These are phyloP conservation scores for Drosophila prolongata DNA, from an alignment of 2,888 invertebrate species.

Conservation along the genomic window DNA sequence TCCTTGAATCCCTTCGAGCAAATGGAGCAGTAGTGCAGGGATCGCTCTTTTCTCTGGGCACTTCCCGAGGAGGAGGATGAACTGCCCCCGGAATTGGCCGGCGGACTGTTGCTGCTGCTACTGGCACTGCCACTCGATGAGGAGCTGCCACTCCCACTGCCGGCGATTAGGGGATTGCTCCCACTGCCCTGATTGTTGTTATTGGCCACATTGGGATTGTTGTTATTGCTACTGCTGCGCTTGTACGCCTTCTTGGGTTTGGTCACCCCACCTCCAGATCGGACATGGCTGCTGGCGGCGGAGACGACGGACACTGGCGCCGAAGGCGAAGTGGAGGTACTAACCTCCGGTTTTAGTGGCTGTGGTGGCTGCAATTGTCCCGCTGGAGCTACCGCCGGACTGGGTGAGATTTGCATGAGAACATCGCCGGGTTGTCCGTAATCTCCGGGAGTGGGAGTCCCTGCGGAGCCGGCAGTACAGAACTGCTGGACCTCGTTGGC, in stretches of 20 bases:
- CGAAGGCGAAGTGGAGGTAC: conserved; percentile 85
- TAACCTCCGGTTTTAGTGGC: conserved; percentile 86
- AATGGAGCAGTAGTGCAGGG: conserved; percentile 96
- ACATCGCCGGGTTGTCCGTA: conserved; percentile 70
- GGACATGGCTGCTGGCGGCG: not conserved
- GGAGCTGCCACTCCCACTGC: conserved; percentile 68
- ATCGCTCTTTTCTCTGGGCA: conserved; percentile 90
- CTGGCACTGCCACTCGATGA: conserved; percentile 71
- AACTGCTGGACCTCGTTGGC: conserved; percentile 92
- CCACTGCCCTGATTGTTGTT: conserved; percentile 69
- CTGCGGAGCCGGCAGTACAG: conserved; percentile 84
- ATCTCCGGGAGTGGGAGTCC: conserved; percentile 81
- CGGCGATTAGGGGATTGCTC: conserved; percentile 64
- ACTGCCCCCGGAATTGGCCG: conserved; percentile 71
- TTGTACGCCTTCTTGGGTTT: conserved; percentile 90
- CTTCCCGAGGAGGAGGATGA: conserved; percentile 83
- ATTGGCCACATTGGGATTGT: conserved; percentile 81
- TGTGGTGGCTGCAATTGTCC: conserved; percentile 79
- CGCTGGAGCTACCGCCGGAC: conserved; percentile 75
- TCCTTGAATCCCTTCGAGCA: conserved; percentile 97
- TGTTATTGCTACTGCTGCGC: conserved; percentile 86
- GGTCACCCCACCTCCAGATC: conserved; percentile 83
- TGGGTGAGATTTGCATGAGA: conserved; percentile 83
- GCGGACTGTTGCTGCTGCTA: conserved; percentile 80
- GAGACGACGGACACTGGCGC: conserved; percentile 3